Evolutionary conservation across 1,140 invertebrate genomes (phyloP).

Genomic region (Trissolcus basalis): DNA sequence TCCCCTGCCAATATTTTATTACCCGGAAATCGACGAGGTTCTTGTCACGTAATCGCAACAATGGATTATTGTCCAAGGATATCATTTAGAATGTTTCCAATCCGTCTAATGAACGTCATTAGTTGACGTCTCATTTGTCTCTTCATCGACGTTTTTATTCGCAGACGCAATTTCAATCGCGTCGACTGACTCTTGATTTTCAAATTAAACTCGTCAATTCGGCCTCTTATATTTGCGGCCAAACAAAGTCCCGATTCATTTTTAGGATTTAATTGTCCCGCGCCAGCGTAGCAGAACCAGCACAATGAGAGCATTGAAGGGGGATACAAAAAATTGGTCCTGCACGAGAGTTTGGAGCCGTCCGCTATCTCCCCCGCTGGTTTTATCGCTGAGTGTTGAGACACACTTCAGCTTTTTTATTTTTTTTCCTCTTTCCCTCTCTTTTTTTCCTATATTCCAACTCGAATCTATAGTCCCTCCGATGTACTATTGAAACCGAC

Average conservation of each 20-base stretch:
- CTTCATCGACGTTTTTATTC: too few species aligned
- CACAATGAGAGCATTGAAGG: constrained; percentile 22
- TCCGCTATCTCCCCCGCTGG: constrained; percentile 2
- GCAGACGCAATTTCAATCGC: too few species aligned
- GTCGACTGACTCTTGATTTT: background rate
- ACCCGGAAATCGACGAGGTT: constrained; percentile 38
- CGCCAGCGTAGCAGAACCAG: background rate
- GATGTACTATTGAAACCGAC: too few species aligned
- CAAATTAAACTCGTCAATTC: background rate
- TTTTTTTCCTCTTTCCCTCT: background rate
- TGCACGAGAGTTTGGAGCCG: constrained; percentile 8
- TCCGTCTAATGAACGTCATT: too few species aligned
- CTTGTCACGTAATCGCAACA: constrained; percentile 33
- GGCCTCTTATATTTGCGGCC: too few species aligned
- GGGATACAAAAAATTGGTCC: constrained; percentile 12
- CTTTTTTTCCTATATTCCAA: background rate
- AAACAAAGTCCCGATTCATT: constrained; percentile 4
- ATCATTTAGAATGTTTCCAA: background rate
- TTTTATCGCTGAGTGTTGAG: constrained; percentile 23
- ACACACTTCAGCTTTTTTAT: constrained; percentile 16
- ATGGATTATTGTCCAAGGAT: constrained; percentile 7
- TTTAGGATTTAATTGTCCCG: constrained; percentile 13
- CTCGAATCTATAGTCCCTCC: too few species aligned
- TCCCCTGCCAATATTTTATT: constrained; percentile 19
- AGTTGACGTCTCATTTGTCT: too few species aligned